Conservation (phyloP, 2,888 invertebrate species). For the Athrips mouffetella region DNA sequence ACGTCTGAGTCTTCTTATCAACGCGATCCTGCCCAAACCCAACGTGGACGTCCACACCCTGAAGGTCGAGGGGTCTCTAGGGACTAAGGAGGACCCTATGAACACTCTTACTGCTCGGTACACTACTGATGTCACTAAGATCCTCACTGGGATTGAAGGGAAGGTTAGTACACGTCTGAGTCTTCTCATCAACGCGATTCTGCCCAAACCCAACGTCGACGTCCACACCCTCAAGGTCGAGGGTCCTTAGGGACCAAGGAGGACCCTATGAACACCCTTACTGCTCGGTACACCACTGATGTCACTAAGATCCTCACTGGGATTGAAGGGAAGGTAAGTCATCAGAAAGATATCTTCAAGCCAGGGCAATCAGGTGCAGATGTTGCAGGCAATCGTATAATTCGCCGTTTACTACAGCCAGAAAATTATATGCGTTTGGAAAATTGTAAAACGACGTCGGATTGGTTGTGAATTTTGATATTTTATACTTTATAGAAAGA, state of each 20-base stretch:
- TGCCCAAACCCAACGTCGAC: conserved; percentile 82
- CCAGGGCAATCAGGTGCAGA: too few species aligned
- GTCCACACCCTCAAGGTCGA: conserved; percentile 78
- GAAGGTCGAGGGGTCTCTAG: conserved; percentile 66
- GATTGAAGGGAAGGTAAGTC: conserved; percentile 78
- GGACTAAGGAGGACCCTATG: conserved; percentile 49
- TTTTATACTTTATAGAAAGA: too few species aligned
- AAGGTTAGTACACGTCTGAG: conserved; percentile 75
- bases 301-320: conserved; percentile 75
- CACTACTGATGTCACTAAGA: conserved; percentile 69
- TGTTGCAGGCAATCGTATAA: too few species aligned
- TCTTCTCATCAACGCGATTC: conserved; percentile 67
- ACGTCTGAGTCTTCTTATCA: too few species aligned
- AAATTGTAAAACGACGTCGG: too few species aligned
- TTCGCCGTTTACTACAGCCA: too few species aligned
- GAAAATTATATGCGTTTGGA: too few species aligned
- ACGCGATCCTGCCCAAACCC: conserved; percentile 80
- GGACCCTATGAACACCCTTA: conserved; percentile 49
- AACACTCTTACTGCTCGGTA: conserved; percentile 71
- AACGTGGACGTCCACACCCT: conserved; percentile 81
- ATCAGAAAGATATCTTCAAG: too few species aligned
- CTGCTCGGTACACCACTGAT: conserved; percentile 76
- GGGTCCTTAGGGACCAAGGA: conserved; percentile 58
- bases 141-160: conserved; percentile 78
- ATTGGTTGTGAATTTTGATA: too few species aligned